These are phyloP conservation scores for Orthosia gracilis DNA, from an alignment of 2,888 invertebrate genomes.

Conservation along the genomic window DNA sequence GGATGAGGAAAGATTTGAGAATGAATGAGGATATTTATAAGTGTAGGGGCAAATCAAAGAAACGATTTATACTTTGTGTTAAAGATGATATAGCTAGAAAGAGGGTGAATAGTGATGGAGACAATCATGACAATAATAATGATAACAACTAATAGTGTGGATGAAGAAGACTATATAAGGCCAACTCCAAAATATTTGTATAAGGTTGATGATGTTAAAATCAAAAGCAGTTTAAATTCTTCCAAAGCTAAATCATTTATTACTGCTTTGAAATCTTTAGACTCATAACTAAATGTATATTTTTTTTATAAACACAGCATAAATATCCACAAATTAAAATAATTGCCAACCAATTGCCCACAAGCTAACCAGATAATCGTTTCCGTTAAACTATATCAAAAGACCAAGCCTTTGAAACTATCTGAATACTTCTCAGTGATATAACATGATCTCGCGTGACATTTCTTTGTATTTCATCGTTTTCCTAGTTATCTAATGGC, in stretches of 20 bases:
- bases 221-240: not conserved
- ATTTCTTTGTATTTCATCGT: slow-evolving; percentile 58
- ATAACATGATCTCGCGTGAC: slow-evolving; percentile 63
- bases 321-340: not conserved
- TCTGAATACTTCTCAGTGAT: slow-evolving; percentile 46
- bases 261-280: too few relatives aligned
- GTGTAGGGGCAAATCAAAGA: too few relatives aligned
- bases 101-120: not conserved
- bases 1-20: not conserved
- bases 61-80: not conserved
- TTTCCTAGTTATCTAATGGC: slow-evolving; percentile 63
- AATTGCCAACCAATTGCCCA: not conserved
- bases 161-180: not conserved
- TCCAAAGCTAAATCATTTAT: not conserved
- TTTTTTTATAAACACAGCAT: not conserved
- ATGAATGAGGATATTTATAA: not conserved
- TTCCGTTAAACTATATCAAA: slow-evolving; percentile 19
- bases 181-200: not conserved
- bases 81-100: not conserved
- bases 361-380: slow-evolving; percentile 8
- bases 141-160: too few relatives aligned
- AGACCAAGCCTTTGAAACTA: not conserved
- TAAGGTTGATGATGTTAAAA: not conserved
- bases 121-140: too few relatives aligned
- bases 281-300: not conserved